phyloP scores from a whole-genome alignment of 2,888 invertebrate genomes.

The Hololepta plana region DNA sequence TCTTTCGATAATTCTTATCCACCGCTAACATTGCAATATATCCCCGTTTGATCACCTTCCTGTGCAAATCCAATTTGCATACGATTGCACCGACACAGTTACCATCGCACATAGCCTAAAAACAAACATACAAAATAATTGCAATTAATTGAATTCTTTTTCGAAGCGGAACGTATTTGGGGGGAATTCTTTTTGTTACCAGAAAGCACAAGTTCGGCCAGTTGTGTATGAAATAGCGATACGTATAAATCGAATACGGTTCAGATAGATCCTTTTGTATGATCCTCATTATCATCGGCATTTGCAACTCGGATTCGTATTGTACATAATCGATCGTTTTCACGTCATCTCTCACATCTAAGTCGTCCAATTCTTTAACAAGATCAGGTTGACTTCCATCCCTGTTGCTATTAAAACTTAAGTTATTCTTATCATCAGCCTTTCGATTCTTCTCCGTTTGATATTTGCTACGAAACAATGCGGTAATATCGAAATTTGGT shows the following conservation, averaged over 20 bases:
- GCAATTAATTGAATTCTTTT: constrained; percentile 1
- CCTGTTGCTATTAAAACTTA: too few relatives aligned
- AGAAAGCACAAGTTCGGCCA: constrained; percentile 99
- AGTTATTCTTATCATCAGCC: constrained; percentile 12
- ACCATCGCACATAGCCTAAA: constrained; percentile 66
- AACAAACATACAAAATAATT: constrained; percentile 9
- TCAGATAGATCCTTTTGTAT: constrained; percentile 98
- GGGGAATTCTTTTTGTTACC: constrained; percentile 28
- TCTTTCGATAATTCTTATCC: constrained; percentile 85
- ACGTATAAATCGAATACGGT: constrained; percentile 99
- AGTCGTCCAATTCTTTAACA: constrained; percentile 8
- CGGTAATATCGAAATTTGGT: constrained; percentile 12
- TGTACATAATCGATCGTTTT: constrained; percentile 40
- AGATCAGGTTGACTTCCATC: too few relatives aligned
- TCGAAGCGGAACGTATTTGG: not conserved
- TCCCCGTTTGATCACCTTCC: constrained; percentile 78
- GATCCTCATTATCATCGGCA: constrained; percentile 97
- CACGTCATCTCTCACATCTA: constrained; percentile 5
- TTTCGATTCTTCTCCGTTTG: constrained; percentile 11
- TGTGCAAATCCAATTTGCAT: constrained; percentile 90
- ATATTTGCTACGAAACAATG: constrained; percentile 13
- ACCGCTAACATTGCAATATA: constrained; percentile 99
- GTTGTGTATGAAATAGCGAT: constrained; percentile 99
- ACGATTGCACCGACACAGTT: constrained; percentile 96
- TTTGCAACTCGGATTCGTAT: constrained; percentile 91